A percentile compares a stretch with the other conserved stretches of the same genome.
phyloP scores from a whole-genome alignment of 2,797 vertebrate genomes.

The Darevskia mixta region DNA sequence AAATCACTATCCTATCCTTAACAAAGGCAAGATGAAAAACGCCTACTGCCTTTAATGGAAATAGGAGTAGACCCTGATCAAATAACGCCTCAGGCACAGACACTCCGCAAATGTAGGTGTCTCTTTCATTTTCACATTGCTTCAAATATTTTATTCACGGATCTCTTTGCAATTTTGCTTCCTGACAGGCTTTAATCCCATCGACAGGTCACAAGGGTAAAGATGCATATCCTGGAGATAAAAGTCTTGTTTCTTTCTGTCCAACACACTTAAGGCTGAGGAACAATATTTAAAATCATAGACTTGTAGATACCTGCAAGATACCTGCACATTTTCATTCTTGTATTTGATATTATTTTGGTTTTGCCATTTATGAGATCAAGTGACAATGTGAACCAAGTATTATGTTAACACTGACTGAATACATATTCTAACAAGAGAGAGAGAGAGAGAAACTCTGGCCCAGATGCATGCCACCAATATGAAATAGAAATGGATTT shows the following conservation, averaged over 20 bases:
- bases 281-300: background rate
- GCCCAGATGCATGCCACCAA: background rate
- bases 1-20: background rate
- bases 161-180: background rate
- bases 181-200: slow-evolving; percentile 19
- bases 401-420: background rate
- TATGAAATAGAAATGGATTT: background rate
- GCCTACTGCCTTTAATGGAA: background rate
- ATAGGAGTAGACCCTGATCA: background rate
- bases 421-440: background rate
- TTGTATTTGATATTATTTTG: background rate
- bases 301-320: background rate
- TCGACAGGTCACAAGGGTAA: slow-evolving; percentile 18
- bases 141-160: slow-evolving; percentile 3
- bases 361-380: background rate
- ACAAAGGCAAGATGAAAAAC: background rate
- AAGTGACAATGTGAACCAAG: background rate
- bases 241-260: background rate
- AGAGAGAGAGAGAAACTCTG: too few relatives aligned
- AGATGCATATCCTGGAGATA: background rate
- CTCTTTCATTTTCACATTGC: slow-evolving; percentile 32
- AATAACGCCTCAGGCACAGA: slow-evolving; percentile 1
- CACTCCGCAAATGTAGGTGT: background rate
- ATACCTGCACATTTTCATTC: background rate
- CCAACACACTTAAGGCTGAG: background rate